Evolutionary conservation across 2,888 invertebrate genomes (phyloP).

Genomic region (Criorhina ranunculi): DNA sequence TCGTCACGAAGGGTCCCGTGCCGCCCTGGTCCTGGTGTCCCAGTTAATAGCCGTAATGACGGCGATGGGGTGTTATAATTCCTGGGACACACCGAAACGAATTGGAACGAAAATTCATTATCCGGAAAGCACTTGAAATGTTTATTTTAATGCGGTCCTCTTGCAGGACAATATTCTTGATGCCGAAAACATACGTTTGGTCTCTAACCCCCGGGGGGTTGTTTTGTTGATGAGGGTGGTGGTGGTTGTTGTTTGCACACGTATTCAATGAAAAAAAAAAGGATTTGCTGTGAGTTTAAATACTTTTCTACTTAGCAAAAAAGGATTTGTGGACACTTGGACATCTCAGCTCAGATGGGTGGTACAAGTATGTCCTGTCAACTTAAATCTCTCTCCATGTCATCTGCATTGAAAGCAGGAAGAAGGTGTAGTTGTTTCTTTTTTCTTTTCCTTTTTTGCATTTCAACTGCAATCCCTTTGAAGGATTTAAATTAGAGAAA

Average conservation of each 20-base stretch:
- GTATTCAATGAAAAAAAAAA: slow-evolving; percentile 13
- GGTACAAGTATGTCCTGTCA: slow-evolving; percentile 10
- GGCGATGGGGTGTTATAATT: slow-evolving; percentile 72
- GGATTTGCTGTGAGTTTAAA: slow-evolving; percentile 28
- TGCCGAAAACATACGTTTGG: slow-evolving; percentile 69
- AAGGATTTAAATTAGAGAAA: background rate
- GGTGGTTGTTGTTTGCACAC: background rate
- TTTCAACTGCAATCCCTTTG: background rate
- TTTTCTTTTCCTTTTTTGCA: background rate
- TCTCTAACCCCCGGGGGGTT: slow-evolving; percentile 14
- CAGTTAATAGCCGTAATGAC: slow-evolving; percentile 71
- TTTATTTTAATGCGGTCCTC: slow-evolving; percentile 77
- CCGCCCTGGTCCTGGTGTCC: slow-evolving; percentile 49
- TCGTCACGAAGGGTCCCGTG: slow-evolving; percentile 35
- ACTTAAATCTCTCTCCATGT: slow-evolving; percentile 29
- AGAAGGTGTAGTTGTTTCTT: background rate
- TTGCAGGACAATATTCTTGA: slow-evolving; percentile 63
- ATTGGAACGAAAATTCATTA: slow-evolving; percentile 78
- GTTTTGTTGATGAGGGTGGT: slow-evolving; percentile 62
- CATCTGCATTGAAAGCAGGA: slow-evolving; percentile 23
- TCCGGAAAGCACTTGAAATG: slow-evolving; percentile 79
- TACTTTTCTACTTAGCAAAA: slow-evolving; percentile 17
- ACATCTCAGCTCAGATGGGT: slow-evolving; percentile 9
- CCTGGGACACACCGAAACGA: slow-evolving; percentile 67
- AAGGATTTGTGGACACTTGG: slow-evolving; percentile 36